Base-by-base conservation (phyloP, 2,797 vertebrate genomes). In the Muscicapa comitata region DNA sequence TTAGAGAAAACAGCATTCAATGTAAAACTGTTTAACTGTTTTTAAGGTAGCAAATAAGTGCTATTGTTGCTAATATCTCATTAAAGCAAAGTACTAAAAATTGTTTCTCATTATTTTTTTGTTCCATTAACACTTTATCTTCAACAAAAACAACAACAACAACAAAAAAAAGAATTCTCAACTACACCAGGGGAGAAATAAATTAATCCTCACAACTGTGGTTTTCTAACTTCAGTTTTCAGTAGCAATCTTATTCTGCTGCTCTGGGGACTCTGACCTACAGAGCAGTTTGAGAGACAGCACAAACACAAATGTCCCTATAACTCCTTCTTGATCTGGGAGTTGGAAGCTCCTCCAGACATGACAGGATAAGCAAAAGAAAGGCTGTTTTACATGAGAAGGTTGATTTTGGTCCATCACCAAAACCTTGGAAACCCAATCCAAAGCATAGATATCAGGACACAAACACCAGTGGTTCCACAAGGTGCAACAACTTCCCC, bases 401-500 rank as follows among this genome's bases (percentile, higher is more conserved):
- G 9, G 7, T 3, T 57, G 45, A 47, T 75, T 90, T 61, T 25
- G 13, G 3, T 73, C 33, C 53, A 31, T 21, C 50, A 77, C 4
- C 13, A 47, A 85, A 63, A 45, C 48, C 61, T 26, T 19, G 11
- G 19, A 79, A 86, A 90, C 10, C 13, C 37, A 73, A 14, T 10
- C 9, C 31, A 33, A 66, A 42, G 14, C 43, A 47, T 33, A 73
- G 17, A 6, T 28, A 35, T 1, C 37, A 53, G 38, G 33, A 57
- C 48, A 63, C 10, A 51, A 63, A 58, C 8, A 17, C 6, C 43
- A 19, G 3, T 10, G 31, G 15, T 58, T 26, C 16, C 13, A 37
- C 9, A 4, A 0, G 1, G 8, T 54, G 15, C 8, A 59, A 29
- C 29, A 62, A 6, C 9, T 1, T 1, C 14, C 21, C 15, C n/a